Evolutionary conservation across 2,888 invertebrate species (phyloP), one percentile per base, ranked within the genome.

Genomic region (Chrysodeixis includens): DNA sequence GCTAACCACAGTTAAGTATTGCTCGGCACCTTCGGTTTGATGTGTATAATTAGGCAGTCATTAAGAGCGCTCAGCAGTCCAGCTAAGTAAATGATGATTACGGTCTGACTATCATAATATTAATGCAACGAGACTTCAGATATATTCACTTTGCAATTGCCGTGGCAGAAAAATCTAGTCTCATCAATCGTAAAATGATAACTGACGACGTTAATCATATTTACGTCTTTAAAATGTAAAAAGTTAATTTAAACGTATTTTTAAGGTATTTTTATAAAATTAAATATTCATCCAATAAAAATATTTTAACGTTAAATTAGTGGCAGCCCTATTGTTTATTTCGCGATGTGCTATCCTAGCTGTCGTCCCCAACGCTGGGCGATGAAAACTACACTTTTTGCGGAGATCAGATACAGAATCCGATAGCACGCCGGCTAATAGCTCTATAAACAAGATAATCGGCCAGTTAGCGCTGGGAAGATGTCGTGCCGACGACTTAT

Each of bases 371-470:
- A 71, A 66, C 66, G 72, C 69, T 77, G 82, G 86, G 89, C 90
- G 91, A 91, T 89, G 90, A 92, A 91, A 92, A 89, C 92, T 90
- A 91, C 91, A 91, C 92, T 92, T 92, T 91, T 92, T 92, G 88
- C 86, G 83, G 76, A 88, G 89, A 90, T 90, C 86, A 87, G 91
- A 93, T 91, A 91, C 89, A 87, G 83, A 88, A 89, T 85, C 85
- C 86, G 92, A 92, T 92, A 90, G 86, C 82, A 85, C 84, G 87
- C 88, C 89, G 88, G 86, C 92, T 93, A 93, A 93, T 93, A 93
- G 92, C 92, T 91, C 91, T 91, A 93, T 93, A 93, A 93, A 93
- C 91, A 88, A 93, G 92, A 92, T 93, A 91, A 93, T 90, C 92
- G 89, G 79, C 89, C 86, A 86, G 89, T 90, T 90, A 89, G 86